Evolutionary conservation across 2,888 invertebrate species (phyloP).

Genomic region (Drosophila mercatorum): DNA sequence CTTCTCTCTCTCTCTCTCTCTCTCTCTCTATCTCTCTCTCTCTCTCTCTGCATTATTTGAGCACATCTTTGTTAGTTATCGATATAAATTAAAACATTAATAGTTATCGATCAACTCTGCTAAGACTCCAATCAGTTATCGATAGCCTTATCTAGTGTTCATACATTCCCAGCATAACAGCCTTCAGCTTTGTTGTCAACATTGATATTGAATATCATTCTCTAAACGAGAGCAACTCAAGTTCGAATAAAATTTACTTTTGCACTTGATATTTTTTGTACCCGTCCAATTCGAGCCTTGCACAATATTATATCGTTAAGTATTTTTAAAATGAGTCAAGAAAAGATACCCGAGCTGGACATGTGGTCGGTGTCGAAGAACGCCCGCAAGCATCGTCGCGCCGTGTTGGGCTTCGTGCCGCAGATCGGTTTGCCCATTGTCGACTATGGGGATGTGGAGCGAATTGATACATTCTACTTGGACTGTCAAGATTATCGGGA

Average conservation of each 20-base stretch:
- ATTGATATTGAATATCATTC: not conserved
- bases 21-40: too few relatives aligned
- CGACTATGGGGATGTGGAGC: conserved; percentile 72
- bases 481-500: conserved; percentile 81
- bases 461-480: conserved; percentile 76
- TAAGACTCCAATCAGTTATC: not conserved
- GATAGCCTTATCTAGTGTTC: not conserved
- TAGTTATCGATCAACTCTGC: not conserved
- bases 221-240: too few relatives aligned
- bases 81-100: not conserved
- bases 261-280: not conserved
- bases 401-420: conserved; percentile 73
- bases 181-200: not conserved
- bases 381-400: conserved; percentile 59
- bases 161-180: not conserved
- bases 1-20: too few relatives aligned
- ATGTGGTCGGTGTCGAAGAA: conserved; percentile 32
- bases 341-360: conserved; percentile 39
- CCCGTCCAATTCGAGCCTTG: not conserved
- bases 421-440: conserved; percentile 73
- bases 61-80: too few relatives aligned
- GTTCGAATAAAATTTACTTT: not conserved
- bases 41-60: too few relatives aligned
- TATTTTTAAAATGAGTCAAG: conserved; percentile 6
- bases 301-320: not conserved